Evolutionary conservation across 2,888 invertebrate genomes (phyloP).

Genomic region (Erebia aethiops): DNA sequence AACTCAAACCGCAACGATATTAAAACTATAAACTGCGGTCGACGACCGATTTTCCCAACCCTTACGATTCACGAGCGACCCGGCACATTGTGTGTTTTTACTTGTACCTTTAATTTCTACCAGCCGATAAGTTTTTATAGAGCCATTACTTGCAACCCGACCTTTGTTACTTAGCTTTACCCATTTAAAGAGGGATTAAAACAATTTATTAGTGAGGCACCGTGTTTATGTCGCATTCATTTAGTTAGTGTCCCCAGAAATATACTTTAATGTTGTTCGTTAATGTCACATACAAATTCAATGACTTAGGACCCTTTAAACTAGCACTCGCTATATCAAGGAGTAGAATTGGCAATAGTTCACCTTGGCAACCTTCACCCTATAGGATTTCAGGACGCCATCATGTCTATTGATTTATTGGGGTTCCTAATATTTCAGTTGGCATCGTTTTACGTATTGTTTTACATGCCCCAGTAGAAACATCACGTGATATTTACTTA

Average conservation of each 20-base stretch:
- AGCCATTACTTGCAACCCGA: conserved; percentile 35
- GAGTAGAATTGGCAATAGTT: no score
- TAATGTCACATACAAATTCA: background rate
- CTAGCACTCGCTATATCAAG: background rate
- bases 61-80: conserved; percentile 52
- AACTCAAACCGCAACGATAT: conserved; percentile 71
- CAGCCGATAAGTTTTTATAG: conserved; percentile 43
- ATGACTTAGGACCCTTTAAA: no score
- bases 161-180: conserved; percentile 52
- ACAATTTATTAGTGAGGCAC: conserved; percentile 16
- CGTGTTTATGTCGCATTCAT: conserved; percentile 13
- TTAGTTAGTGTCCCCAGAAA: conserved; percentile 6
- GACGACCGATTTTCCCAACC: conserved; percentile 62
- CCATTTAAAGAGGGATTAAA: conserved; percentile 31
- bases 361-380: no score
- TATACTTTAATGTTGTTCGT: background rate
- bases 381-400: no score
- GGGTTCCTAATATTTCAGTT: no score
- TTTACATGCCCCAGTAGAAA: no score
- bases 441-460: no score
- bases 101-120: conserved; percentile 52
- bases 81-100: conserved; percentile 52
- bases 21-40: conserved; percentile 80
- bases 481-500: no score
- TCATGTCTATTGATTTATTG: no score